These are phyloP conservation scores for Xylophagus ater DNA, from an alignment of 2,888 invertebrate genomes.

Conservation along the genomic window DNA sequence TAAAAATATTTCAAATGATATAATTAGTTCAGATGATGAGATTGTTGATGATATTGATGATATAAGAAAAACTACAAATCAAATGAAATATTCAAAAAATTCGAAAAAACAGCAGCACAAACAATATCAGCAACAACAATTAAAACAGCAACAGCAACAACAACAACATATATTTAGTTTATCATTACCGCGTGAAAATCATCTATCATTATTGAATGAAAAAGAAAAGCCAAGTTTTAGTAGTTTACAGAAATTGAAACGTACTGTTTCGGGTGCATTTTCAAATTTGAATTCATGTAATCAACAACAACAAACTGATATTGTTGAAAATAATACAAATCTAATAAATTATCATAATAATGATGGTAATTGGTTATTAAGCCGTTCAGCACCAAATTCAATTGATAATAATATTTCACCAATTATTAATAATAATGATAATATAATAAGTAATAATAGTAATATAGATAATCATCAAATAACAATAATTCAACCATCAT, in stretches of 20 bases:
- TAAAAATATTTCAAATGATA: too few species aligned
- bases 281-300: constrained; percentile 40
- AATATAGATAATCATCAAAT: neutral
- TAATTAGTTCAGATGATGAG: constrained; percentile 44
- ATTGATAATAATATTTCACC: too few species aligned
- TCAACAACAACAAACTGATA: constrained; percentile 16
- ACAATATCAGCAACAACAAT: constrained; percentile 17
- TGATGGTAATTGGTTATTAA: constrained; percentile 70
- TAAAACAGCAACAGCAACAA: constrained; percentile 28
- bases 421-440: too few species aligned
- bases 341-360: constrained; percentile 33
- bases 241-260: constrained; percentile 58
- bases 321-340: too few species aligned
- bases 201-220: constrained; percentile 29
- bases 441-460: too few species aligned
- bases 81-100: constrained; percentile 22
- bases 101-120: constrained; percentile 21
- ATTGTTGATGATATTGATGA: constrained; percentile 22
- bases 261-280: constrained; percentile 55
- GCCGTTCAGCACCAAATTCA: constrained; percentile 68
- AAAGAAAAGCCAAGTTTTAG: constrained; percentile 45
- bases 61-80: constrained; percentile 28
- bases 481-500: constrained; percentile 32
- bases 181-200: constrained; percentile 58
- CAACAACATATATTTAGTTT: constrained; percentile 63